A percentile compares a stretch with the other conserved stretches of the same genome.
Evolutionary conservation across 2,113 vertebrate species (phyloP).

Genomic region (Cynoglossus semilaevis): DNA sequence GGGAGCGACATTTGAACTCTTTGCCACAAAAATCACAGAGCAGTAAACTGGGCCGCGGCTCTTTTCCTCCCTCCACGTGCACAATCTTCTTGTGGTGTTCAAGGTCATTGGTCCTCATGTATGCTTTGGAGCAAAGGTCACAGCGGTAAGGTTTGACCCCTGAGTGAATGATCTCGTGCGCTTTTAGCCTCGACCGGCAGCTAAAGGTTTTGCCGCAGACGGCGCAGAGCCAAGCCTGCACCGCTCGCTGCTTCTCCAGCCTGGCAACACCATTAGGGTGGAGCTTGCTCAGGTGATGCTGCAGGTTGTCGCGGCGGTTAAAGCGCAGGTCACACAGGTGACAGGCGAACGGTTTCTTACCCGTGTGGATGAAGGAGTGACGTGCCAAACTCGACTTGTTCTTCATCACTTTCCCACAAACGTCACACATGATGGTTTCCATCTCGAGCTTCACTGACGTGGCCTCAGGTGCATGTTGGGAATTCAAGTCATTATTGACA

Average conservation of each 20-base stretch:
- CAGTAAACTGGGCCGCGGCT: conserved; percentile 28
- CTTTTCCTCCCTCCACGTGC: conserved; percentile 12
- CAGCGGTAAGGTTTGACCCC: conserved; percentile 63
- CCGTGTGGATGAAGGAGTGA: conserved; percentile 68
- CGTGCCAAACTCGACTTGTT: conserved; percentile 62
- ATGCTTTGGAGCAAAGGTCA: conserved; percentile 63
- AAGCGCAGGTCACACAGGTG: conserved; percentile 59
- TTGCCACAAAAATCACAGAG: conserved; percentile 64
- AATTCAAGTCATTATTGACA: not conserved
- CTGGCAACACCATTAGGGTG: conserved; percentile 42
- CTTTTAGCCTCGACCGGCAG: conserved; percentile 57
- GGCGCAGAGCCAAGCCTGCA: conserved; percentile 53
- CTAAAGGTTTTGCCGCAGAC: conserved; percentile 64
- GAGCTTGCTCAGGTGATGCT: conserved; percentile 53
- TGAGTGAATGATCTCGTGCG: conserved; percentile 61
- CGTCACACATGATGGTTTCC: conserved; percentile 50
- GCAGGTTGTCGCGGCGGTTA: conserved; percentile 67
- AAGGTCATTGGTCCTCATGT: conserved; percentile 66
- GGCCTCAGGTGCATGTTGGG: conserved; percentile 26
- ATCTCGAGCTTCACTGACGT: conserved; percentile 51
- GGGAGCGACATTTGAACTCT: conserved; percentile 59
- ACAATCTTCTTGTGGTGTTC: conserved; percentile 58
- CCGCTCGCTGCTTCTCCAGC: conserved; percentile 26
- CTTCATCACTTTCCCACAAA: conserved; percentile 68
- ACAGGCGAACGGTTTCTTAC: conserved; percentile 58